These are phyloP conservation scores for Prenolepis imparis DNA, from an alignment of 2,888 invertebrate species.

Conservation along the genomic window DNA sequence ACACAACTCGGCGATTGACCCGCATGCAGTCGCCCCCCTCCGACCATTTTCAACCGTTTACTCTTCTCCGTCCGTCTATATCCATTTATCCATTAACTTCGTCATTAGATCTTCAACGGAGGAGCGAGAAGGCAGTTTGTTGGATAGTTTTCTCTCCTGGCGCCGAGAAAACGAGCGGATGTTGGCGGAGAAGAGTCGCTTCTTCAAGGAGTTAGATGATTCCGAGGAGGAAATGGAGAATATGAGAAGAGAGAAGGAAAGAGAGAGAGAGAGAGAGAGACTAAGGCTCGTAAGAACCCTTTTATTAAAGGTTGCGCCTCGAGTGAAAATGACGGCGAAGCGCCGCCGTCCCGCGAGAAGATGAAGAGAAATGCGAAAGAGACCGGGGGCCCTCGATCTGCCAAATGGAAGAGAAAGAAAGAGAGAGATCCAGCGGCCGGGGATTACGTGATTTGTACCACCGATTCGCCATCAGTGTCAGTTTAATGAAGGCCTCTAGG, in stretches of 20 bases:
- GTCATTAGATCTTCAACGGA: conserved; percentile 55
- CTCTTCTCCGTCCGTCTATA: conserved; percentile 26
- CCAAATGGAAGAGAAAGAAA: conserved; percentile 69
- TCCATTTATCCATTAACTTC: conserved; percentile 51
- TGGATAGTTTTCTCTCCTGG: conserved; percentile 32
- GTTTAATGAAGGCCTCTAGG: conserved; percentile 80
- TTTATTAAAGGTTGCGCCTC: conserved; percentile 71
- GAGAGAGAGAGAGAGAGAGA: neutral
- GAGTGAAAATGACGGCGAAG: conserved; percentile 63
- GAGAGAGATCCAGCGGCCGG: conserved; percentile 61
- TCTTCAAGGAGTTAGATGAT: neutral
- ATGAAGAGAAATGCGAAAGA: conserved; percentile 66
- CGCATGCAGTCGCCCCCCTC: neutral
- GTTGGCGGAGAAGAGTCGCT: conserved; percentile 13
- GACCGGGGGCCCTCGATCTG: conserved; percentile 70
- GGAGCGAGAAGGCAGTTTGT: conserved; percentile 16
- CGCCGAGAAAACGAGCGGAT: conserved; percentile 56
- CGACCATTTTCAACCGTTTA: conserved; percentile 13
- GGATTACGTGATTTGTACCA: conserved; percentile 80
- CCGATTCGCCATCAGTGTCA: conserved; percentile 80
- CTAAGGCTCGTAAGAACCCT: conserved; percentile 58
- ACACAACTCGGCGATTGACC: conserved; percentile 1
- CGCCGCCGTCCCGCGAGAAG: conserved; percentile 40
- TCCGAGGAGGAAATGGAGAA: neutral
- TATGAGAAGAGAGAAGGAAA: neutral